phyloP scores from a whole-genome alignment of 2,888 invertebrate genomes.

The Litoditis marina region DNA sequence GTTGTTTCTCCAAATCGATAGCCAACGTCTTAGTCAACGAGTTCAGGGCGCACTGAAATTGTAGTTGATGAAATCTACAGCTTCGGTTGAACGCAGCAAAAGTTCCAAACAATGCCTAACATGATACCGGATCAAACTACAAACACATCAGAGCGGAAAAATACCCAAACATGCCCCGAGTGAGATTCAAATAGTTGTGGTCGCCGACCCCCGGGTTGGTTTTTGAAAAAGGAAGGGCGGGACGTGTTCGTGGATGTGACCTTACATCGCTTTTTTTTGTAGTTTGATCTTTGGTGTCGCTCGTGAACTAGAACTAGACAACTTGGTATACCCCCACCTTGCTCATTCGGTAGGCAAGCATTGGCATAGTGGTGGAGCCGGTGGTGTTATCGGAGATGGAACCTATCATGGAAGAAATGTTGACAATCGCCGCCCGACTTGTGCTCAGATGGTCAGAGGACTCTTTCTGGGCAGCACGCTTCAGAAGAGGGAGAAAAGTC shows the following conservation, averaged over 20 bases:
- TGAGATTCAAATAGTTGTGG: too few relatives aligned
- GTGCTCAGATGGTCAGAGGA: slow-evolving; percentile 10
- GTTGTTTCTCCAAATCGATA: slow-evolving; percentile 11
- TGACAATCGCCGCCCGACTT: slow-evolving; percentile 25
- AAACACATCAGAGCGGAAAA: too few relatives aligned
- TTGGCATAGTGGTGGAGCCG: slow-evolving; percentile 13
- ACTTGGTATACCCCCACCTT: too few relatives aligned
- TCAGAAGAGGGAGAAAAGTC: slow-evolving; percentile 26
- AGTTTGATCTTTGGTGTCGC: too few relatives aligned
- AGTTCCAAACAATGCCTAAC: too few relatives aligned
- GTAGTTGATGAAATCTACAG: not conserved
- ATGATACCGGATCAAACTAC: too few relatives aligned
- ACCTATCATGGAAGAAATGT: slow-evolving; percentile 24
- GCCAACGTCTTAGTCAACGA: slow-evolving; percentile 5
- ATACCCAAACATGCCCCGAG: too few relatives aligned
- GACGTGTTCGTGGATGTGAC: too few relatives aligned
- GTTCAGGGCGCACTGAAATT: slow-evolving; percentile 5
- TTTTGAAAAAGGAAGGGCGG: too few relatives aligned
- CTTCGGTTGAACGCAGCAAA: not conserved
- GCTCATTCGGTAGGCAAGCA: slow-evolving; percentile 27
- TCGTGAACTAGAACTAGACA: too few relatives aligned
- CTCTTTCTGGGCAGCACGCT: slow-evolving; percentile 9
- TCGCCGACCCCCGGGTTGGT: too few relatives aligned
- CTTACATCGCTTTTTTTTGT: too few relatives aligned
- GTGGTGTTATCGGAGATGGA: slow-evolving; percentile 21